Evolutionary conservation across 2,888 invertebrate genomes (phyloP).

Genomic region (Diarsia rubi): DNA sequence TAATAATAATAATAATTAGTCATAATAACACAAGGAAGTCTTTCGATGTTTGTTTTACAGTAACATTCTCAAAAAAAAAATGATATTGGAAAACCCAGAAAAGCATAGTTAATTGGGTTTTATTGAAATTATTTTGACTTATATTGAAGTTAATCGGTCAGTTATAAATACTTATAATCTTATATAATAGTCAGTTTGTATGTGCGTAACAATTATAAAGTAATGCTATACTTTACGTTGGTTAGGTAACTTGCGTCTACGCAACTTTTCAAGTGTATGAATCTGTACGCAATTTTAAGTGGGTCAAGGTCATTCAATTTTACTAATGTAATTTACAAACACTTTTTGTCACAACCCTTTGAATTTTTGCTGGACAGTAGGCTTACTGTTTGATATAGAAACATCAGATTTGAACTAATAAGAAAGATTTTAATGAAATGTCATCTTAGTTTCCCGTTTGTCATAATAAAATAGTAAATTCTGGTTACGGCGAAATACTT

Average conservation of each 20-base stretch:
- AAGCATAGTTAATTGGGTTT: background rate
- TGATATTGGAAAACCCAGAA: background rate
- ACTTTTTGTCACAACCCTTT: background rate
- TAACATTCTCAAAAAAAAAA: background rate
- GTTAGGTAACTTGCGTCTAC: slow-evolving; percentile 56
- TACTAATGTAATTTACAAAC: slow-evolving; percentile 36
- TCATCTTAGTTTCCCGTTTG: background rate
- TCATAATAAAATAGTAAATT: no score
- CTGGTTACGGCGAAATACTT: background rate
- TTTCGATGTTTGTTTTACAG: background rate
- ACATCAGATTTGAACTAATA: background rate
- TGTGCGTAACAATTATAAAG: slow-evolving; percentile 15
- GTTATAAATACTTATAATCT: background rate
- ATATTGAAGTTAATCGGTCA: slow-evolving; percentile 6
- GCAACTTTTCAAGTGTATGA: slow-evolving; percentile 51
- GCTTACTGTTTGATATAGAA: background rate
- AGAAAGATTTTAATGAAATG: background rate
- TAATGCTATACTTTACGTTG: slow-evolving; percentile 3
- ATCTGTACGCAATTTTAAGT: slow-evolving; percentile 59
- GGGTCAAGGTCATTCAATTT: slow-evolving; percentile 75
- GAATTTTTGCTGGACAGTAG: background rate
- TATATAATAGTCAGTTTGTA: slow-evolving; percentile 19
- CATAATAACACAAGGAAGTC: background rate
- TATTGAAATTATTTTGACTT: slow-evolving; percentile 6
- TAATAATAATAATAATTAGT: no score